Evolutionary conservation across 2,888 invertebrate species (phyloP), one percentile per base, ranked within the genome.

Genomic region (Lissonota sp.): DNA sequence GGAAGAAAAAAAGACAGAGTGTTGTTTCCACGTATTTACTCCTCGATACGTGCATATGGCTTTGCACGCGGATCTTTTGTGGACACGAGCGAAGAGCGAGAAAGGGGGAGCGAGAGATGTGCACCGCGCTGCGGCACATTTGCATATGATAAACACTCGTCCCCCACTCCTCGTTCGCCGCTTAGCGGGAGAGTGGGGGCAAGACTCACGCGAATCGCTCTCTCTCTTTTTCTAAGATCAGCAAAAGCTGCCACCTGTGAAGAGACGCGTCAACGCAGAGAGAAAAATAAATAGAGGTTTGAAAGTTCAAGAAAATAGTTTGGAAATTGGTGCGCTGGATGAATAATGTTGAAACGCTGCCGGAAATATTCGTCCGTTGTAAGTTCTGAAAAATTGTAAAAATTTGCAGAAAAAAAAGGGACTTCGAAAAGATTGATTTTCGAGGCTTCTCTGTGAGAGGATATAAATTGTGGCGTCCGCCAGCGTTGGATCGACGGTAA

Each of bases 191-290:
- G 4, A 5, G 5, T 8, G 53, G 53, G 53, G 53, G 14, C 6
- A 14, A n/a, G 14, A 6, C 12, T 57, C 58, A 58, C 62, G 66
- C 72, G 60, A 46, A 57, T 63, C 72, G 58, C 55, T 37, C 14
- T 71, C 55, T 70, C 75, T 82, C 60, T 76, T 75, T 77, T 63
- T 75, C 79, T 74, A 63, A 77, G 82, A 72, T 78, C 84, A 84
- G 85, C 84, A 83, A 84, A 86, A 84, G 86, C 85, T 87, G 88
- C 88, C 89, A 89, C 88, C 88, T 88, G 88, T 88, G 87, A 84
- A 86, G 86, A 86, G 86, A 77, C 71, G 51, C 62, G 71, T 26
- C 26, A 26, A 2, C 64, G 69, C 66, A 51, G 49, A 49, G 67
- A 58, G 57, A 44, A 63, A 71, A 10, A 26, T 26, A 26, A 26